A percentile compares a stretch with the other conserved stretches of the same genome.
Conservation (phyloP, 2,113 vertebrate genomes). For the Ptyas mucosa region DNA sequence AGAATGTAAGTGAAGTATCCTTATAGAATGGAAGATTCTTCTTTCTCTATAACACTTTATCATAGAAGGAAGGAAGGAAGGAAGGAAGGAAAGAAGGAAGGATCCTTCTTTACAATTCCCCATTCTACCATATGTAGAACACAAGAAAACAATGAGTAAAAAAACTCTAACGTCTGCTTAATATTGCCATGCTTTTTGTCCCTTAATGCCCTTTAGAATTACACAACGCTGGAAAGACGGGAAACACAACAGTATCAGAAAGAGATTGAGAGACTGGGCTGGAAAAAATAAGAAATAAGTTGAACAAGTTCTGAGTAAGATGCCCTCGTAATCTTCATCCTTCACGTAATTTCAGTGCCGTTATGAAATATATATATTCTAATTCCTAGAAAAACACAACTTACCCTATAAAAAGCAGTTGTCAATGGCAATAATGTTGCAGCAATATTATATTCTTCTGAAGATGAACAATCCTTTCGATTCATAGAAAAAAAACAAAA, state of each 20-base stretch:
- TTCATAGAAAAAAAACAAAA: constrained; percentile 51
- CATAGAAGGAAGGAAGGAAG: too few species aligned
- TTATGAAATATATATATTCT: neutral
- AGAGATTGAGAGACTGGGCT: neutral
- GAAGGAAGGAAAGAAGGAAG: neutral
- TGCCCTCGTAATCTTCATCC: neutral
- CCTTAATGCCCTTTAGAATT: accelerated
- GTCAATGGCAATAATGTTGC: constrained; percentile 88
- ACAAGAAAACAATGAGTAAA: neutral
- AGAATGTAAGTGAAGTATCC: neutral
- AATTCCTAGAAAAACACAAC: constrained; percentile 46
- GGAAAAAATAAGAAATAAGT: neutral
- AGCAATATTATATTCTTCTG: constrained; percentile 91
- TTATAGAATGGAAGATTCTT: neutral
- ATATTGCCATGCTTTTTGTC: neutral
- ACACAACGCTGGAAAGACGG: neutral
- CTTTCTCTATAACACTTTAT: neutral
- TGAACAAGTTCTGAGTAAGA: neutral
- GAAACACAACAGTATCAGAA: neutral
- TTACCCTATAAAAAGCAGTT: constrained; percentile 95
- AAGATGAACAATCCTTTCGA: constrained; percentile 92
- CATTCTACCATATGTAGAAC: neutral
- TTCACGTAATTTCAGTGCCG: neutral
- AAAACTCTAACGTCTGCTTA: neutral
- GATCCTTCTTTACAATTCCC: neutral